Evolutionary conservation across 1,140 invertebrate genomes (phyloP), one percentile per base, ranked within the genome.

Genomic region (Drosophila seguyi): DNA sequence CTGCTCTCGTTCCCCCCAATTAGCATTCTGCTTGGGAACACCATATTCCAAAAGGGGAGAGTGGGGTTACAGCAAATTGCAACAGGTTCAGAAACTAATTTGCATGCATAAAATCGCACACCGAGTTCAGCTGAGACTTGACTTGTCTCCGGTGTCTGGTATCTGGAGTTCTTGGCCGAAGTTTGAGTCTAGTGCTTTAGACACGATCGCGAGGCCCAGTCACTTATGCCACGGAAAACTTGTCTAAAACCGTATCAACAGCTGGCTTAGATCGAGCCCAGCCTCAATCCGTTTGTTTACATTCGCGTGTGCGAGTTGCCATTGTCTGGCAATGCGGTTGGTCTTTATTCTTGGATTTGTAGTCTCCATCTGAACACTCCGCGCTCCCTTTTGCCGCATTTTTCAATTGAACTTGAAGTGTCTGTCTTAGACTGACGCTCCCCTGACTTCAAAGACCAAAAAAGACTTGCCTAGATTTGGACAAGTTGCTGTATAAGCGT

Each of bases 351-450:
- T 67, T 79, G 52, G 52, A 72, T 63, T 62, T 79, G 58, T 44
- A 38, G 34, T 25, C 20, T 13, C 20, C 14, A 36, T 36, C 25
- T n/a, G 25, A 48, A 11, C 45, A 48, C 45, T 18, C n/a, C 27
- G 27, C 48, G 20, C 52, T 38, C 34, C 34, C 34, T 69, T 56
- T 39, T 72, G 75, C 67, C 83, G 84, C 75, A 53, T 68, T 79
- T 88, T 90, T 81, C 85, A 85, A 90, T 88, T 88, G 85, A 88
- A 88, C 85, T 85, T 88, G 81, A 90, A 81, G 85, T 90, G 82
- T 78, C 74, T 72, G 75, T 57, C 55, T 18, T 16, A 11, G 52
- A 58, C 25, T 72, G 52, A 72, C 67, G 53, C 66, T 72, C 42
- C 67, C 42, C 52, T 58, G 68, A 71, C 65, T 71, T 34, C 66